Percentiles rank a stretch among this genome's conserved stretches.
phyloP scores from a whole-genome alignment of 2,888 invertebrate genomes.

The Lasioglossum calceatum region DNA sequence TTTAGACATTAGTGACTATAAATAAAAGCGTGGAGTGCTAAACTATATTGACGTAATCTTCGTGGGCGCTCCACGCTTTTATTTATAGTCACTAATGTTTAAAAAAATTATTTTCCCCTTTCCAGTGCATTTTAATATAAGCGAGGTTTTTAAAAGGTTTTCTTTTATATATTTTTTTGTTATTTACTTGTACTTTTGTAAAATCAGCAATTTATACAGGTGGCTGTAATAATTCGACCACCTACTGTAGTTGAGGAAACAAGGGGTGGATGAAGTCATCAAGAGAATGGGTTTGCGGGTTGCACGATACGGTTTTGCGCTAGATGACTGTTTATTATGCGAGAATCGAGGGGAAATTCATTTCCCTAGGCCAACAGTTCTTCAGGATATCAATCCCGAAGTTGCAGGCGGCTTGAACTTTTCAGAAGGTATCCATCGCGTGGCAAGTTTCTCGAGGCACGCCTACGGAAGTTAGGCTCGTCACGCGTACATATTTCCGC shows the following conservation, averaged over 20 bases:
- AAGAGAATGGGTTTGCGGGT: not conserved
- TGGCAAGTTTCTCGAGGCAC: slow-evolving; percentile 35
- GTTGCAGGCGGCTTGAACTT: slow-evolving; percentile 23
- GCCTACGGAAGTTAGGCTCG: slow-evolving; percentile 30
- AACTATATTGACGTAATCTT: too few relatives aligned
- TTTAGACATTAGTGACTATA: too few relatives aligned
- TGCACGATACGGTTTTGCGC: not conserved
- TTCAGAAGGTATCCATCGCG: slow-evolving; percentile 24
- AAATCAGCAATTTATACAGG: not conserved
- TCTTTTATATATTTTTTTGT: not conserved
- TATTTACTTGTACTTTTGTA: not conserved
- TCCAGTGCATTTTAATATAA: too few relatives aligned
- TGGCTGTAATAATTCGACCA: not conserved
- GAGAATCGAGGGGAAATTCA: slow-evolving; percentile 37
- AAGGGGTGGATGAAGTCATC: not conserved
- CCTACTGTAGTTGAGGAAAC: not conserved
- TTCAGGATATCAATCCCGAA: slow-evolving; percentile 49
- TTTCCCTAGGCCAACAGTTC: slow-evolving; percentile 24
- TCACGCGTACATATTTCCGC: slow-evolving; percentile 16
- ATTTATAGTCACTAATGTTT: too few relatives aligned
- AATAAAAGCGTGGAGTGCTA: too few relatives aligned
- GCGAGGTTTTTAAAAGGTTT: too few relatives aligned
- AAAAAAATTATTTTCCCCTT: too few relatives aligned
- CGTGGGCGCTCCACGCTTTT: too few relatives aligned
- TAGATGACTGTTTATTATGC: slow-evolving; percentile 43